These are phyloP conservation scores for Cherax destructor DNA, from an alignment of 1,140 invertebrate species.

Conservation along the genomic window DNA sequence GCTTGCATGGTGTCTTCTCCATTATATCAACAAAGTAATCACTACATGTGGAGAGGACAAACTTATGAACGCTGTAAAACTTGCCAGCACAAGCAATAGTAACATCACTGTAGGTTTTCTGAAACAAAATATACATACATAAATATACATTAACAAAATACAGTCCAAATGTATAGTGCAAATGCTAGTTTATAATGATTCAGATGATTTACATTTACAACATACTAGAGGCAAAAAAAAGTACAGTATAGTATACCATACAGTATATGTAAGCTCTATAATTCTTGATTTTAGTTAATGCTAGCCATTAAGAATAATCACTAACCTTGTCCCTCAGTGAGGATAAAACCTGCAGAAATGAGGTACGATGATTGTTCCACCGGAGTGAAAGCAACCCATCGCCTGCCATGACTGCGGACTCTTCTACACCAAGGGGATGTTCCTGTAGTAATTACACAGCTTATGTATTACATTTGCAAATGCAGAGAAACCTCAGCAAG, in stretches of 20 bases:
- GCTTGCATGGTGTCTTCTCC: constrained; percentile 35
- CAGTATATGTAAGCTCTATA: no score
- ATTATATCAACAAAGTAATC: constrained; percentile 46
- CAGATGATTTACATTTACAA: no score
- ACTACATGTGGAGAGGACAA: constrained; percentile 54
- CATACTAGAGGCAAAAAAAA: no score
- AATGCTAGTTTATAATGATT: no score
- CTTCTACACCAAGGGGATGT: no score
- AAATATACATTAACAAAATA: no score
- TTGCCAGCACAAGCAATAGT: constrained; percentile 54
- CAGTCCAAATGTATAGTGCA: no score
- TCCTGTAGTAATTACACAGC: no score
- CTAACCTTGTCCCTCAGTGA: constrained; percentile 46
- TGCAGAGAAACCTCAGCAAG: no score
- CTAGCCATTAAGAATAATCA: neutral
- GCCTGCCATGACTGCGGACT: constrained; percentile 27
- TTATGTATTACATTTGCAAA: no score
- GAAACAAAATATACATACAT: neutral
- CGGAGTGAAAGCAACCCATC: constrained; percentile 58
- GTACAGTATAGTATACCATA: no score
- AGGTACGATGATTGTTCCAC: constrained; percentile 57
- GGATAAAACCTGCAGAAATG: constrained; percentile 46
- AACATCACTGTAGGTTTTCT: constrained; percentile 58
- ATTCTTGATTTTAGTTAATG: no score
- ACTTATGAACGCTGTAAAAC: constrained; percentile 52